Evolutionary conservation across 1,140 invertebrate species (phyloP), one percentile per base, ranked within the genome.

Genomic region (Arion vulgaris): DNA sequence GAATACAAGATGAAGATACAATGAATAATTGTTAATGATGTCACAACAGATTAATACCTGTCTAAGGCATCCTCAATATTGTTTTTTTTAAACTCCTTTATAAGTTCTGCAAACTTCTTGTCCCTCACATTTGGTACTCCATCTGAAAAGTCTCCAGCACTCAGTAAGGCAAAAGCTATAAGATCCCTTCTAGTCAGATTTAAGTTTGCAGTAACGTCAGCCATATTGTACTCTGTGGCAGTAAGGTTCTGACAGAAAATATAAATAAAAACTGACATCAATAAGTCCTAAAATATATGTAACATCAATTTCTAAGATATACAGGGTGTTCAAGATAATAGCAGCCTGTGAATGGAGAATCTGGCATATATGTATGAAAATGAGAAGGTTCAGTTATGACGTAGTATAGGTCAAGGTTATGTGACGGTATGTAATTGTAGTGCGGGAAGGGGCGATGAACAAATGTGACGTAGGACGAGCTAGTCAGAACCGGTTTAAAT

Each of bases 81-180:
- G 53, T 78, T 78, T 34, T 0, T 57, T 68, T 66, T 78, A 17
- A 66, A 66, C 26, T 78, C 76, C 32, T 78, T 39, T 34, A 78
- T 41, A 26, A 78, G 34, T 26, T 78, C 36, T 13, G 53, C 5
- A 39, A 78, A 78, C 28, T 32, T 78, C 34, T 68, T 78, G 32
- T 78, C 62, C 66, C 76, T 36, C 15, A 78, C 39, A 41, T 17
- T 45, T 36, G 51, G 76, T 28, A 78, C 76, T 13, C 76, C 76
- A 38, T 78, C 76, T 66, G 2, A 38, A 13, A 78, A 78, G 45
- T 78, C 57, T 39, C 76, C 76, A 9, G 26, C 15, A 53, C 57
- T 78, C 51, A 78, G 32, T 32, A 78, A 45, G n/a, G 76, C 76
- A 78, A 62, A 78, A 5, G 45, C 76, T 34, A 78, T 38, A 36